Evolutionary conservation across 2,113 vertebrate genomes (phyloP).

Genomic region (Hippocampus mohnikei): DNA sequence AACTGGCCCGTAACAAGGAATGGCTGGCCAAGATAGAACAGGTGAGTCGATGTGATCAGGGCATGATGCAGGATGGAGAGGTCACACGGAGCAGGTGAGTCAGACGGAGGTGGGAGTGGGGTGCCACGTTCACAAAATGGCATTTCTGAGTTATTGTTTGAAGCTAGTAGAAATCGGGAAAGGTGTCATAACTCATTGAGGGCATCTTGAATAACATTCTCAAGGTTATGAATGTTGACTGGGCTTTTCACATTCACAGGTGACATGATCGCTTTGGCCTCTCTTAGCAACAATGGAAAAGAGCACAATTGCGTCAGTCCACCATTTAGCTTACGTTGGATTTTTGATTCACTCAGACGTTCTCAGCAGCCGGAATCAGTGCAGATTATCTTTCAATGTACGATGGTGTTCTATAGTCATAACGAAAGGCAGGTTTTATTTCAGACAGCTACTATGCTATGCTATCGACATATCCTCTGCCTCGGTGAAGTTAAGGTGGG

Average conservation of each 20-base stretch:
- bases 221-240: constrained; percentile 63
- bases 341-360: constrained; percentile 32
- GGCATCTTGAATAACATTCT: constrained; percentile 55
- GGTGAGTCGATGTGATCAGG: constrained; percentile 72
- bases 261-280: constrained; percentile 20
- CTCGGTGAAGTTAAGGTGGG: constrained; percentile 25
- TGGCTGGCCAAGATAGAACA: constrained; percentile 92
- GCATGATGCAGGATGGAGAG: constrained; percentile 24
- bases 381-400: neutral
- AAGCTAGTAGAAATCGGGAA: constrained; percentile 35
- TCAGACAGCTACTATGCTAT: constrained; percentile 11
- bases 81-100: constrained; percentile 40
- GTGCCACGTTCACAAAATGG: constrained; percentile 15
- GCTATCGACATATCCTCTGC: constrained; percentile 32
- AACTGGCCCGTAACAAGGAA: constrained; percentile 90
- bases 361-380: constrained; percentile 27
- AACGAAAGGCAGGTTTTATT: neutral
- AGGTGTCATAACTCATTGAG: constrained; percentile 49
- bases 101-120: neutral
- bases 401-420: neutral
- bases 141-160: constrained; percentile 22
- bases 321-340: constrained; percentile 25
- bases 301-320: constrained; percentile 10
- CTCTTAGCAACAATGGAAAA: constrained; percentile 2
- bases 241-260: constrained; percentile 38